These are phyloP conservation scores for Eremobia ochroleuca DNA, from an alignment of 2,888 invertebrate genomes.

Conservation along the genomic window DNA sequence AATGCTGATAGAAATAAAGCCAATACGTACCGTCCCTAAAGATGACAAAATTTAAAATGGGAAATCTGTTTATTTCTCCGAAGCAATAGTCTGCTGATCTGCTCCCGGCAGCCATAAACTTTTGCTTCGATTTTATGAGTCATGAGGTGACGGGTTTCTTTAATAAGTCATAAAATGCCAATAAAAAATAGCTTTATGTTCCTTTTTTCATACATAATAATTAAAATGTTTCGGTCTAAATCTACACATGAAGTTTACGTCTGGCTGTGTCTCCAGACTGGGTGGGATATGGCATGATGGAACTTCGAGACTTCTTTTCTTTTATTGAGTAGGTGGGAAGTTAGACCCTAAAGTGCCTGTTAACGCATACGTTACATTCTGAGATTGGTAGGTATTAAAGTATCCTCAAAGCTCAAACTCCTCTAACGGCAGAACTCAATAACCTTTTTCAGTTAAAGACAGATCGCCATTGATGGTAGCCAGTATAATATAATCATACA, in stretches of 20 bases:
- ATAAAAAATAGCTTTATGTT: constrained; percentile 56
- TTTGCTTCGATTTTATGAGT: constrained; percentile 45
- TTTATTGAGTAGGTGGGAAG: neutral
- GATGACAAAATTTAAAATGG: constrained; percentile 54
- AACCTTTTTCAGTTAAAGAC: neutral
- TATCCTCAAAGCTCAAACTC: neutral
- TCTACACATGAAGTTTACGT: constrained; percentile 6
- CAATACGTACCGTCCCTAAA: constrained; percentile 44
- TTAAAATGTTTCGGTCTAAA: constrained; percentile 50
- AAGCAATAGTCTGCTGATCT: constrained; percentile 22
- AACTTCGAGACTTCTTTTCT: neutral
- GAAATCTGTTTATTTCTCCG: constrained; percentile 44
- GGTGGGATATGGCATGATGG: neutral
- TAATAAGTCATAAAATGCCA: constrained; percentile 53
- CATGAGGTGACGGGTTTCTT: constrained; percentile 43
- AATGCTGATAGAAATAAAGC: constrained; percentile 78
- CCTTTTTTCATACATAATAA: constrained; percentile 45
- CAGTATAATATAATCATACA: neutral
- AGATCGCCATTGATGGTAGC: neutral
- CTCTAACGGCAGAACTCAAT: neutral
- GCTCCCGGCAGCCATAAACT: constrained; percentile 39
- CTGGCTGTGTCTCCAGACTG: constrained; percentile 10
- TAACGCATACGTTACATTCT: neutral
- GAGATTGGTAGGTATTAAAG: neutral
- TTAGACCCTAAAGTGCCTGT: neutral